These are phyloP conservation scores for Pluvialis apricaria DNA, from an alignment of 2,113 vertebrate genomes.

Conservation along the genomic window DNA sequence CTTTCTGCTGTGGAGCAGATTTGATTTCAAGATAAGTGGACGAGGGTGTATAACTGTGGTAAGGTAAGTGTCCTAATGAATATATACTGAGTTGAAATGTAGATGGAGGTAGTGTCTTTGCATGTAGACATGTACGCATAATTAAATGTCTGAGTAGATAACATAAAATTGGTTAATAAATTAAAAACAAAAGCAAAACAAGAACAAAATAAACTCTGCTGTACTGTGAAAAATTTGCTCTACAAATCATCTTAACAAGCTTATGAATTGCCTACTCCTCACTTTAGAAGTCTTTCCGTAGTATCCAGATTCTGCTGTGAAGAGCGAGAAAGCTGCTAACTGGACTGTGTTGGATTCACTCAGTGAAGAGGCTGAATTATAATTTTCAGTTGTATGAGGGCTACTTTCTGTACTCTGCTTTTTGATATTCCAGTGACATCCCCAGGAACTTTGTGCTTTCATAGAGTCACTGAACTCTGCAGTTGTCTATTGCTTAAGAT, in stretches of 20 bases:
- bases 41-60: background rate
- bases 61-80: background rate
- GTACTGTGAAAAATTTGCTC: background rate
- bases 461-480: background rate
- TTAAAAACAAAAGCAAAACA: background rate
- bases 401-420: background rate
- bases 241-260: background rate
- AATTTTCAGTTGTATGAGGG: background rate
- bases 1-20: background rate
- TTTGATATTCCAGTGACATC: background rate
- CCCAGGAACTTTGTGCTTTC: background rate
- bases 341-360: background rate
- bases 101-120: background rate
- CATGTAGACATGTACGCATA: background rate
- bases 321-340: background rate
- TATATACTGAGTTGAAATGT: background rate
- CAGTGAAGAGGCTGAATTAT: background rate
- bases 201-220: background rate
- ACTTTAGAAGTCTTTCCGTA: background rate
- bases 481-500: background rate
- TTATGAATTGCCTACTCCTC: background rate
- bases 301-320: background rate
- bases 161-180: background rate
- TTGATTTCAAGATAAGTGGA: background rate
- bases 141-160: background rate